phyloP scores from a whole-genome alignment of 2,113 vertebrate genomes.

The Candoia aspera region DNA sequence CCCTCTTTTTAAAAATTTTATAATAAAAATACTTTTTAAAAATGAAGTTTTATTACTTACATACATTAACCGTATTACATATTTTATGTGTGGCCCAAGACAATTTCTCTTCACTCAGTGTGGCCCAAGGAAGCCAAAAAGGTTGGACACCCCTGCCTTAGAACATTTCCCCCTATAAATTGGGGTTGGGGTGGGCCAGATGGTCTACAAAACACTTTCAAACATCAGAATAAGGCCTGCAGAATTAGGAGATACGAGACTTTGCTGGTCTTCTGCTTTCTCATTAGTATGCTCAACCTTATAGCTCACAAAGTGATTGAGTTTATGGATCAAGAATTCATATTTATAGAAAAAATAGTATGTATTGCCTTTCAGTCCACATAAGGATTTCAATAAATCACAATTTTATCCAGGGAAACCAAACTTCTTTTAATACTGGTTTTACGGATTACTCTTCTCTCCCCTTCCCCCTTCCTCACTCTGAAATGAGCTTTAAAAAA shows the following conservation, averaged over 20 bases:
- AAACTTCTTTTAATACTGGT: background rate
- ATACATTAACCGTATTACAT: no score
- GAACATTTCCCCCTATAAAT: background rate
- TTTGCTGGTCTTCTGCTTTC: background rate
- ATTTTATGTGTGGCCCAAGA: no score
- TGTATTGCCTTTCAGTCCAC: background rate
- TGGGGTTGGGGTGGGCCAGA: background rate
- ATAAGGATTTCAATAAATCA: background rate
- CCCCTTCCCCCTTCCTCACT: background rate
- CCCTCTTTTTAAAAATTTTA: no score
- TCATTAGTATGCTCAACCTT: background rate
- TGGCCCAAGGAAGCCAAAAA: no score
- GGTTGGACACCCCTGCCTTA: background rate
- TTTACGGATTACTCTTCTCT: background rate
- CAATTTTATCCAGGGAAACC: background rate
- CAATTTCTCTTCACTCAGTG: no score
- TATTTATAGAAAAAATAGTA: background rate
- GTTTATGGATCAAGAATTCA: background rate
- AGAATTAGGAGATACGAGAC: background rate
- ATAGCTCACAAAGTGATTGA: background rate
- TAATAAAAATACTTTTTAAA: no score
- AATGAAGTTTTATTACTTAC: no score
- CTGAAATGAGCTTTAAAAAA: background rate
- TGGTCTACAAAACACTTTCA: background rate
- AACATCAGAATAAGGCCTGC: background rate